Conservation (phyloP, 2,113 vertebrate species). For the Sclerurus mexicanus region DNA sequence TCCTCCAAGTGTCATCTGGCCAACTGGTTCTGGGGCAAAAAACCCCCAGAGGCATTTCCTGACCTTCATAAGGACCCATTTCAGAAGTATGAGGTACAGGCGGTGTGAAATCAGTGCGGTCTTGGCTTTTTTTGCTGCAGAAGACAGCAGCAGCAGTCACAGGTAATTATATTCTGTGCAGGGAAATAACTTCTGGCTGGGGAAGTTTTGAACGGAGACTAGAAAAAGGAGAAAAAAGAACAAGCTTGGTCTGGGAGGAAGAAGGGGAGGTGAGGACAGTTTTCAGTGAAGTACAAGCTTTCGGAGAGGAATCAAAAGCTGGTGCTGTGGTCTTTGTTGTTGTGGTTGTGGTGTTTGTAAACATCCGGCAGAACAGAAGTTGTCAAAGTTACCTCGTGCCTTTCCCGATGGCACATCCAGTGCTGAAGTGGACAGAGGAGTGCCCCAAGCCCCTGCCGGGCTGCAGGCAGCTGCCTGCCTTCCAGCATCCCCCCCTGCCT, state of each 20-base stretch:
- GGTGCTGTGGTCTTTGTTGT: not conserved
- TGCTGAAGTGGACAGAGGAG: not conserved
- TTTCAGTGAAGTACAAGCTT: not conserved
- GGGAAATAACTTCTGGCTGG: not conserved
- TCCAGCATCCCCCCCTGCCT: not conserved
- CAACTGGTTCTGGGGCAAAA: not conserved
- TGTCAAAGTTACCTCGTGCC: rapidly evolving
- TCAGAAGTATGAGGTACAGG: not conserved
- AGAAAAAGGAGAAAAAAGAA: not conserved
- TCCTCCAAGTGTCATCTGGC: rapidly evolving
- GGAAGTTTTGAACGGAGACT: not conserved
- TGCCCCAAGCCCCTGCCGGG: rapidly evolving
- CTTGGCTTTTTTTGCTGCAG: not conserved
- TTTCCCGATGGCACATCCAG: not conserved
- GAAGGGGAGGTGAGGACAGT: not conserved
- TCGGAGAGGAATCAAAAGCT: not conserved
- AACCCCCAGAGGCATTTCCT: not conserved
- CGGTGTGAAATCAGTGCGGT: not conserved
- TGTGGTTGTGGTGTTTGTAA: not conserved
- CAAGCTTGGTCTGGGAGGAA: too few relatives aligned
- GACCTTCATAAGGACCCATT: not conserved
- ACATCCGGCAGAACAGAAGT: not conserved
- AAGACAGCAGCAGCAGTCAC: not conserved
- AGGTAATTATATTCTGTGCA: not conserved
- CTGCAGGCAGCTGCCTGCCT: not conserved